phyloP scores from a whole-genome alignment of 2,888 invertebrate species.

The Tricholauxania praeusta region DNA sequence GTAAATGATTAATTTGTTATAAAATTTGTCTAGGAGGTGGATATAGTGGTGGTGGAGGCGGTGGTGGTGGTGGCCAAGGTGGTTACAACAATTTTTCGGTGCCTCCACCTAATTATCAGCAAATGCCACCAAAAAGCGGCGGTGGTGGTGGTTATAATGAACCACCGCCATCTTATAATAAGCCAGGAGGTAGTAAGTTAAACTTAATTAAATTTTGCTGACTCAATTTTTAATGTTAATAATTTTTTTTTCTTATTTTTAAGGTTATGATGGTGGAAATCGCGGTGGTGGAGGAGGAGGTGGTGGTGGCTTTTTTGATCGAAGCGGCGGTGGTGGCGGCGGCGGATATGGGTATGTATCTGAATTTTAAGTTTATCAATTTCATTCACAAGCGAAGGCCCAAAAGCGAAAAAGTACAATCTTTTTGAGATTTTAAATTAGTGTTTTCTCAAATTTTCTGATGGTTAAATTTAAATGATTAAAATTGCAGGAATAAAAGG shows the following conservation, averaged over 20 bases:
- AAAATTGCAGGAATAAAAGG: too few relatives aligned
- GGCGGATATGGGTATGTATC: slow-evolving; percentile 65
- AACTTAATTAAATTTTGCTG: slow-evolving; percentile 10
- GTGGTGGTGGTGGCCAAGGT: slow-evolving; percentile 54
- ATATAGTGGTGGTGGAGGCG: slow-evolving; percentile 40
- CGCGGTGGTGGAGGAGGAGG: slow-evolving; percentile 55
- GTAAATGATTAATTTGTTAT: background rate
- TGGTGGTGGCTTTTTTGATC: slow-evolving; percentile 56
- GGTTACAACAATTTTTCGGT: slow-evolving; percentile 64
- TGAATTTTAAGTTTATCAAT: slow-evolving; percentile 11
- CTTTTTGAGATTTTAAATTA: slow-evolving; percentile 10
- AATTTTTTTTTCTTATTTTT: slow-evolving; percentile 34
- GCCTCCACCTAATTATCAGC: slow-evolving; percentile 66
- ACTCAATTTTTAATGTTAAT: background rate
- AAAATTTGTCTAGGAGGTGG: slow-evolving; percentile 29
- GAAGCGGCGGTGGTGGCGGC: slow-evolving; percentile 56
- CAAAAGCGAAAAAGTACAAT: slow-evolving; percentile 43
- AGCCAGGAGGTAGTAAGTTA: slow-evolving; percentile 58
- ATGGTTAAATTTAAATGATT: too few relatives aligned
- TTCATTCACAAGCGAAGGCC: slow-evolving; percentile 50
- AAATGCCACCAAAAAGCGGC: slow-evolving; percentile 60
- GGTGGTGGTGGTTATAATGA: slow-evolving; percentile 63
- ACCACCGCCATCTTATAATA: slow-evolving; percentile 64
- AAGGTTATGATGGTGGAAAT: slow-evolving; percentile 62
- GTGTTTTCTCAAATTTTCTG: too few relatives aligned